Evolutionary conservation across 1,140 invertebrate species (phyloP).

Genomic region (Drosophila nasuta): DNA sequence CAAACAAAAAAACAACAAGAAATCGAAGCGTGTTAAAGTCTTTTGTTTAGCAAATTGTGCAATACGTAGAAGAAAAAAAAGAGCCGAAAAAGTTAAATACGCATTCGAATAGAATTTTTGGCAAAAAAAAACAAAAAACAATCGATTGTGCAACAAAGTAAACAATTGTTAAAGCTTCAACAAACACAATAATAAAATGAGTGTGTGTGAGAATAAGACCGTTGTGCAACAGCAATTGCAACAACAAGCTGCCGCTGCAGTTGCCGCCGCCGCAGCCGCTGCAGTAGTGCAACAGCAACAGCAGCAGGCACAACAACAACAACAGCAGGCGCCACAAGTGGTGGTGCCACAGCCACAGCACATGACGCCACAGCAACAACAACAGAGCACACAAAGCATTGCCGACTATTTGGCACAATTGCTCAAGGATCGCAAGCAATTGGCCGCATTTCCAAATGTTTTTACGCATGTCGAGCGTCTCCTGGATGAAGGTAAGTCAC

Average conservation of each 20-base stretch:
- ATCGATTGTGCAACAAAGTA: slow-evolving; percentile 55
- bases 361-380: slow-evolving; percentile 86
- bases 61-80: slow-evolving; percentile 60
- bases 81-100: slow-evolving; percentile 53
- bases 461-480: slow-evolving; percentile 99
- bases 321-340: slow-evolving; percentile 67
- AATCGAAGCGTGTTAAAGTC: slow-evolving; percentile 55
- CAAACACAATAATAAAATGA: slow-evolving; percentile 86
- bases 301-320: slow-evolving; percentile 44
- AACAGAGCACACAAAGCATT: slow-evolving; percentile 96
- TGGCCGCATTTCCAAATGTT: slow-evolving; percentile 99
- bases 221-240: slow-evolving; percentile 78
- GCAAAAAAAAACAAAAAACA: slow-evolving; percentile 29
- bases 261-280: slow-evolving; percentile 59
- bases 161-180: slow-evolving; percentile 59
- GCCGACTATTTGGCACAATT: slow-evolving; percentile 99
- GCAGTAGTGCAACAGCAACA: slow-evolving; percentile 53
- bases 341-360: slow-evolving; percentile 83
- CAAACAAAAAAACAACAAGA: slow-evolving; percentile 16
- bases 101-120: slow-evolving; percentile 66
- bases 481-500: slow-evolving; percentile 96
- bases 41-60: slow-evolving; percentile 60
- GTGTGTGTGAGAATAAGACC: slow-evolving; percentile 88
- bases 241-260: slow-evolving; percentile 67
- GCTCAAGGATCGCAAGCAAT: slow-evolving; percentile 99